Conservation (phyloP, 2,888 invertebrate genomes). For the Tetranychus piercei region DNA sequence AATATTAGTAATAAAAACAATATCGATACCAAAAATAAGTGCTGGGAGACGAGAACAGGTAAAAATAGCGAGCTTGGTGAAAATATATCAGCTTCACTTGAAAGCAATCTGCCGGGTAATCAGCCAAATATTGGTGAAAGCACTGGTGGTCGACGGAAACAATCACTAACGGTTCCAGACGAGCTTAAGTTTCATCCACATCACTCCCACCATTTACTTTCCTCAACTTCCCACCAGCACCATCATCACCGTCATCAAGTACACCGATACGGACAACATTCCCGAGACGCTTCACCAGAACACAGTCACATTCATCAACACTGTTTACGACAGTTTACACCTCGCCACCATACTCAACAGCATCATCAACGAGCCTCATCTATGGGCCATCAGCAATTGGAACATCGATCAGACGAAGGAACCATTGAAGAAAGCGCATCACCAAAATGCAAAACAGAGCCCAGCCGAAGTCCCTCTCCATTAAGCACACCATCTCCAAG, state of each 20-base stretch:
- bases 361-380: not conserved
- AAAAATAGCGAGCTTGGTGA: not conserved
- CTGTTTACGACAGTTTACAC: not conserved
- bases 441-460: not conserved
- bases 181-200: conserved; percentile 14
- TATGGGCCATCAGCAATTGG: conserved; percentile 12
- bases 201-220: not conserved
- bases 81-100: conserved; percentile 1
- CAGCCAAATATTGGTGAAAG: conserved; percentile 9
- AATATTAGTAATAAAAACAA: not conserved
- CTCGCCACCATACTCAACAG: not conserved
- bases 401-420: conserved; percentile 9
- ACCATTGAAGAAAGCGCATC: not conserved
- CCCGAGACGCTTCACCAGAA: not conserved
- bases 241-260: not conserved
- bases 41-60: not conserved
- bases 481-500: conserved; percentile 11
- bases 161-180: conserved; percentile 20
- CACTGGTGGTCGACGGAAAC: conserved; percentile 10
- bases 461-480: conserved; percentile 8
- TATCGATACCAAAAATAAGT: not conserved
- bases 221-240: not conserved
- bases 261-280: not conserved
- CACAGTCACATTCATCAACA: not conserved
- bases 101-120: conserved; percentile 4